Evolutionary conservation across 2,797 vertebrate species (phyloP), one percentile per base, ranked within the genome.

Genomic region (Pangasius macronema): DNA sequence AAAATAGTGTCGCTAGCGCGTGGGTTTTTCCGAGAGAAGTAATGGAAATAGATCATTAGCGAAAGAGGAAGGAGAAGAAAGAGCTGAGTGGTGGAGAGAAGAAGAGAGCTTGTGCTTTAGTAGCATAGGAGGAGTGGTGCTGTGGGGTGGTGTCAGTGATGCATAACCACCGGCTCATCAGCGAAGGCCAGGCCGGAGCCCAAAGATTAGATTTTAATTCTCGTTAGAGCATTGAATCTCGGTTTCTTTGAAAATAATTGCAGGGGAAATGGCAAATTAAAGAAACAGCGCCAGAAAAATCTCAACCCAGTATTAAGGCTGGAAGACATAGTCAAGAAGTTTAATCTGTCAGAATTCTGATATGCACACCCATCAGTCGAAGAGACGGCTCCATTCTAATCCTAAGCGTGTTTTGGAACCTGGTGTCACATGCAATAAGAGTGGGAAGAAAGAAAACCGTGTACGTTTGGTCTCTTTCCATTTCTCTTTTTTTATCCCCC

Each of bases 191-290:
- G 88, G 24, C 88, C 72, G 86, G 49, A 88, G 87, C 72, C 53
- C 39, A 13, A 20, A 86, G 82, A 88, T 89, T 89, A 76, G 88
- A 89, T 88, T 88, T 89, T 75, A 87, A 90, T 88, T 90, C 90
- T 83, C 33, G 63, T 86, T 85, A 70, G 83, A 83, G 75, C 81
- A 81, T 72, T 42, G 33, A 84, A 77, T 89, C 83, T 89, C 65
- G 75, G 81, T 89, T 89, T 89, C 85, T 81, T 86, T 85, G 82
- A 87, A 89, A 90, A 89, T 89, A 90, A 90, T 90, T 83, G 86
- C 70, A 42, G 46, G 86, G 39, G 70, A 85, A 82, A 84, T 70
- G 83, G 79, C 83, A 87, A 51, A 79, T 61, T 81, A 81, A 82
- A 63, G 39, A 61, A 80, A 87, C 72, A 57, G 33, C 33, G 33